Conservation (phyloP, 2,888 invertebrate genomes). For the Epinotia brunnichana region DNA sequence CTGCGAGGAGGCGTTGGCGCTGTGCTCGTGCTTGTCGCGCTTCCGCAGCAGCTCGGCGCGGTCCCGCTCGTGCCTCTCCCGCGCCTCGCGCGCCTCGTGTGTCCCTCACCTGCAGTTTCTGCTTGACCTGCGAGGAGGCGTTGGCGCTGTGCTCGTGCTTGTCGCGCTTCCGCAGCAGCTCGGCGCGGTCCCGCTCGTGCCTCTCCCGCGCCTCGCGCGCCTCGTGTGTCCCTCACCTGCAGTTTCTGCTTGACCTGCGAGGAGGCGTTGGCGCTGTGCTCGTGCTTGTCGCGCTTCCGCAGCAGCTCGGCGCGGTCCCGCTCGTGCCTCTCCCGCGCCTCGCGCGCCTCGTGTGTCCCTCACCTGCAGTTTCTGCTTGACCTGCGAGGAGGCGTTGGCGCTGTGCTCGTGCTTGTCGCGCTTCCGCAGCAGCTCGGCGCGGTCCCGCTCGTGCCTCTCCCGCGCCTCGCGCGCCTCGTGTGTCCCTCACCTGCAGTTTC, state of each 20-base stretch:
- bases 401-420: slow-evolving; percentile 98
- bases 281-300: slow-evolving; percentile 96
- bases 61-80: slow-evolving; percentile 90
- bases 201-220: slow-evolving; percentile 87
- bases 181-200: slow-evolving; percentile 91
- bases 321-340: slow-evolving; percentile 88
- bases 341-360: slow-evolving; percentile 90
- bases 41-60: slow-evolving; percentile 93
- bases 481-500: slow-evolving; percentile 96
- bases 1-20: slow-evolving; percentile 97
- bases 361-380: slow-evolving; percentile 97
- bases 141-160: slow-evolving; percentile 98
- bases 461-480: slow-evolving; percentile 88
- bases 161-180: slow-evolving; percentile 95
- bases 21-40: slow-evolving; percentile 97
- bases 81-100: slow-evolving; percentile 88
- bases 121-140: slow-evolving; percentile 98
- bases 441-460: slow-evolving; percentile 90
- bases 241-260: slow-evolving; percentile 98
- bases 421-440: slow-evolving; percentile 93
- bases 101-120: slow-evolving; percentile 97
- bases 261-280: slow-evolving; percentile 98
- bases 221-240: too few species aligned
- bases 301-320: slow-evolving; percentile 93
- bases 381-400: slow-evolving; percentile 97